A percentile compares a stretch with the other conserved stretches of the same genome.
These are phyloP conservation scores for Agrotis ipsilon DNA, from an alignment of 2,888 invertebrate species.

Conservation along the genomic window DNA sequence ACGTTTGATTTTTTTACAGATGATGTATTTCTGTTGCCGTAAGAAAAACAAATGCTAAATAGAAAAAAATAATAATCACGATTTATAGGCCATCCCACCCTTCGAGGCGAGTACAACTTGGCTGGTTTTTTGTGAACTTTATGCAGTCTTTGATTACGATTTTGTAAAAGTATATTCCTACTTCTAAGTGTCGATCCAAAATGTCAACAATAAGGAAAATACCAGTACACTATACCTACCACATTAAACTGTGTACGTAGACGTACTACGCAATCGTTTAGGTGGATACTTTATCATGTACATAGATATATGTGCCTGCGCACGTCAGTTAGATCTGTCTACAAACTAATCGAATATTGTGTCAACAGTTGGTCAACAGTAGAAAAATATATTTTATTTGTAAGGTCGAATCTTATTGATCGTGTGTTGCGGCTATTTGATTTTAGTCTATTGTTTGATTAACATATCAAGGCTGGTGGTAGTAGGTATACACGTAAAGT, in stretches of 20 bases:
- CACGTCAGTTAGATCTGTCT: constrained; percentile 48
- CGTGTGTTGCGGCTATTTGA: constrained; percentile 86
- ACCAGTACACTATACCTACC: constrained; percentile 1
- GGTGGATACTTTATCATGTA: constrained; percentile 20
- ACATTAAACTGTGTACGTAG: constrained; percentile 21
- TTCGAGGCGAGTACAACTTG: too few species aligned
- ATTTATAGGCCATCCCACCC: too few species aligned
- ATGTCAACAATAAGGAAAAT: constrained; percentile 36
- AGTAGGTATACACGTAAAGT: constrained; percentile 87
- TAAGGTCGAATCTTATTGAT: constrained; percentile 86
- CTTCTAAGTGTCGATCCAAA: constrained; percentile 2
- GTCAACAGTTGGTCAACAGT: constrained; percentile 75
- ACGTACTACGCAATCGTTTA: constrained; percentile 10
- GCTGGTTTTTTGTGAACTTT: background rate
- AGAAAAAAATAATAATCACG: too few species aligned
- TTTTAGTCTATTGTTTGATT: constrained; percentile 90
- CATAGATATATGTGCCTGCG: constrained; percentile 27
- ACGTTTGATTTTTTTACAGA: too few species aligned
- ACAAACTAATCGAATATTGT: constrained; percentile 70
- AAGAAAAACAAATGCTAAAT: too few species aligned
- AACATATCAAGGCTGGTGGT: constrained; percentile 90
- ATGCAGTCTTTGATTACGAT: background rate
- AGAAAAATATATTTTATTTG: constrained; percentile 81
- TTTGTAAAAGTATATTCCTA: background rate
- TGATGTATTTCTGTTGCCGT: too few species aligned